Evolutionary conservation across 1,140 invertebrate species (phyloP).

Genomic region (Phortica variegata): DNA sequence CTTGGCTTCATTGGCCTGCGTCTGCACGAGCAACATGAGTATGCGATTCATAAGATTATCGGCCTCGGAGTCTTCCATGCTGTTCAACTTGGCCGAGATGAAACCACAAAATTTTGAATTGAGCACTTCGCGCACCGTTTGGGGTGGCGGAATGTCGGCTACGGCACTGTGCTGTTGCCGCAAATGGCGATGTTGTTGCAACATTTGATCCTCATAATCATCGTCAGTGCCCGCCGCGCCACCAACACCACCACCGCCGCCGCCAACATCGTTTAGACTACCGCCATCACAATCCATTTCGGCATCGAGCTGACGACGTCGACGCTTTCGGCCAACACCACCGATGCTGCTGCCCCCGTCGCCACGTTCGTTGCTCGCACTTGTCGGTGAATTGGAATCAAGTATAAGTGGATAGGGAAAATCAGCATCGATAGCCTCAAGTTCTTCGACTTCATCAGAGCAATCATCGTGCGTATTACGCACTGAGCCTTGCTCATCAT

Average conservation of each 20-base stretch:
- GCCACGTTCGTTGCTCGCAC: slow-evolving; percentile 9
- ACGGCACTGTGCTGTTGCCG: slow-evolving; percentile 40
- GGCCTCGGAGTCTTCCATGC: slow-evolving; percentile 51
- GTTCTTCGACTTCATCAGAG: slow-evolving; percentile 47
- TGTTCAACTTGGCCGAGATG: slow-evolving; percentile 52
- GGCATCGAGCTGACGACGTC: neutral
- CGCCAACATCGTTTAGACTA: neutral
- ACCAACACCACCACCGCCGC: slow-evolving; percentile 6
- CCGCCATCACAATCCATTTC: neutral
- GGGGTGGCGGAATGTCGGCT: slow-evolving; percentile 37
- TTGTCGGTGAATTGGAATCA: slow-evolving; percentile 43
- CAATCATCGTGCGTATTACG: slow-evolving; percentile 21
- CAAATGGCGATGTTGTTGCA: slow-evolving; percentile 51
- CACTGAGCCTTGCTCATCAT: slow-evolving; percentile 22
- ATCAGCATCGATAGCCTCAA: slow-evolving; percentile 52
- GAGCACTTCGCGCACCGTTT: slow-evolving; percentile 49
- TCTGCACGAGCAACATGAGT: slow-evolving; percentile 45
- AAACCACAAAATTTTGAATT: slow-evolving; percentile 54
- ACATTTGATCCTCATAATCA: slow-evolving; percentile 51
- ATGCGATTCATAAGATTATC: slow-evolving; percentile 56
- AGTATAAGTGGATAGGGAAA: slow-evolving; percentile 52
- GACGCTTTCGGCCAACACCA: slow-evolving; percentile 1
- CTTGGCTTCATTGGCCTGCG: slow-evolving; percentile 37
- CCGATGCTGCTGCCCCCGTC: neutral
- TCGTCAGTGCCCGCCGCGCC: slow-evolving; percentile 29